Evolutionary conservation across 2,888 invertebrate species (phyloP), one percentile per base, ranked within the genome.

Genomic region (Drosophila barbarae): DNA sequence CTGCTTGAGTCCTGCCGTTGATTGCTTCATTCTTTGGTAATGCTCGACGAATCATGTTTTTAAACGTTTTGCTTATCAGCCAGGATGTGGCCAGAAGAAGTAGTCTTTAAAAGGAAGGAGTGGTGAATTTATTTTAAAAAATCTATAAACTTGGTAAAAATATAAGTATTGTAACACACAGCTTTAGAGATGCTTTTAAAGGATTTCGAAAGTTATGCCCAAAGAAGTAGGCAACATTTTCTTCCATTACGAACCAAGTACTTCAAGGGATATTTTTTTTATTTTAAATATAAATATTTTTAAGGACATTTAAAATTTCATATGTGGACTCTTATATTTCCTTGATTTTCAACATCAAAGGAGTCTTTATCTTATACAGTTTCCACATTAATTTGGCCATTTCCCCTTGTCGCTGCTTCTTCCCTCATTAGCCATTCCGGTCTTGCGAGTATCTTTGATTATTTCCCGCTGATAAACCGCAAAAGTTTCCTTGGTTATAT

Each of bases 1-100:
- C 59, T 53, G 46, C 61, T 39, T 39, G 59, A 61, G 59, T 60
- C 18, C 59, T 63, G 59, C 38, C 32, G 61, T 53, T 71, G 59
- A 72, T 66, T 69, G 58, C 58, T 58, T 36, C 51, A 50, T 44
- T 66, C 51, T 51, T 53, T 15, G 35, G 59, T 60, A n/a, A 32
- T 32, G 30, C 46, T 32, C 30, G 18, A 8, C 15, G n/a, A 21
- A 28, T 46, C 38, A 21, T 15, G 9, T 47, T 46, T 65, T 80
- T 50, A 51, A 51, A 30, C n/a, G 35, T 47, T 38, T 32, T 46
- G 26, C 34, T 23, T 18, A 34, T 15, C n/a, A 5, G 13, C 9
- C 6, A 46, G 32, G 15, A 39, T 32, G 15, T 15, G 12, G 10
- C 6, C 23, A 23, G 36, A 30, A 21, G 21, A 12, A 13, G 7